A percentile compares a stretch with the other conserved stretches of the same genome.
These are phyloP conservation scores for Aldabrachelys gigantea DNA, from an alignment of 2,113 vertebrate species.

Conservation along the genomic window DNA sequence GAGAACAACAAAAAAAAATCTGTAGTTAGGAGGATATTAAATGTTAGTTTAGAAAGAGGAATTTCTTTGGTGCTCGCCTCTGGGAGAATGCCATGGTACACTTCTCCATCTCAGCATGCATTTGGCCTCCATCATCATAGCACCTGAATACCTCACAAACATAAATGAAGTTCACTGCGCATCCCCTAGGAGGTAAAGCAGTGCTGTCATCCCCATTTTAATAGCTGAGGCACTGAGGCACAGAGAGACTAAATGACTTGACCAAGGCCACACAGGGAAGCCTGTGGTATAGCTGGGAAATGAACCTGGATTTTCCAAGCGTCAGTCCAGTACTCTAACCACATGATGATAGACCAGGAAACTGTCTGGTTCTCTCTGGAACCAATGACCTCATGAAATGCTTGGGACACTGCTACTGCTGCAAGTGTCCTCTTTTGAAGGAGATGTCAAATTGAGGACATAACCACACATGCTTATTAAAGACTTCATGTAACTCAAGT, in stretches of 20 bases:
- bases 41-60: background rate
- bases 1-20: background rate
- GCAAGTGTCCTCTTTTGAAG: background rate
- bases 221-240: background rate
- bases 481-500: background rate
- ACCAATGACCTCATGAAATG: background rate
- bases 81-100: background rate
- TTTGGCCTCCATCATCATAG: background rate
- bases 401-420: background rate
- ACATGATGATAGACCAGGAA: background rate
- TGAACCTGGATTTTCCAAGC: background rate
- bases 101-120: background rate
- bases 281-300: background rate
- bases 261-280: background rate
- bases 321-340: background rate
- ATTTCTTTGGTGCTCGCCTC: background rate
- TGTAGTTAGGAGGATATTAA: background rate
- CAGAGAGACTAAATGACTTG: background rate
- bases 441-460: background rate
- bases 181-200: background rate
- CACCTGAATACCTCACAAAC: background rate
- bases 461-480: background rate
- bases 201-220: background rate
- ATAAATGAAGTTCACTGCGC: background rate
- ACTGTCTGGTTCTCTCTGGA: background rate